phyloP scores from a whole-genome alignment of 2,888 invertebrate species.

The Cosmopolites sordidus region DNA sequence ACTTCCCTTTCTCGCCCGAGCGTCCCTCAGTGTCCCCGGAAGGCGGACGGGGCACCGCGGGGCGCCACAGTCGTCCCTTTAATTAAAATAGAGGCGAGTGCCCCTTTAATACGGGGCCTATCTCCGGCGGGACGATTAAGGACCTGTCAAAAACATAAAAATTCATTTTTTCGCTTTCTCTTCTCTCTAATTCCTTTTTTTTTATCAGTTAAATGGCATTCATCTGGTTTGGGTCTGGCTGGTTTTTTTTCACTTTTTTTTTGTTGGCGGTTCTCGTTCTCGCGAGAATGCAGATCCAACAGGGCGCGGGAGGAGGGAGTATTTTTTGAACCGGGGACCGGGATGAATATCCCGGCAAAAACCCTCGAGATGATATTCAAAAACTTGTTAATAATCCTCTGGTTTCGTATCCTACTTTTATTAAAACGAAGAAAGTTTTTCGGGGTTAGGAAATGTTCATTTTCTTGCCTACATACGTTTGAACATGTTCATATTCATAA shows the following conservation, averaged over 20 bases:
- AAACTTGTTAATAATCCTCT: no score
- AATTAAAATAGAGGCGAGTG: constrained; percentile 45
- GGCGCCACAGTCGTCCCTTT: constrained; percentile 36
- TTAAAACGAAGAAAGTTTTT: no score
- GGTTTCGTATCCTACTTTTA: no score
- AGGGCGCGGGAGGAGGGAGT: constrained; percentile 6
- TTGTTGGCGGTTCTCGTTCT: constrained; percentile 6
- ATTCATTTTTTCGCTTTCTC: constrained; percentile 51
- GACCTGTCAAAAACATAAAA: constrained; percentile 53
- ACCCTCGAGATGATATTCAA: no score
- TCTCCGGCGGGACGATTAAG: constrained; percentile 50
- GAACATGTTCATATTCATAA: no score
- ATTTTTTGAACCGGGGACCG: constrained; percentile 5
- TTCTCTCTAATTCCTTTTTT: constrained; percentile 51
- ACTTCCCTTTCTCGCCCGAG: no score
- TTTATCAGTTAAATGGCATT: constrained; percentile 52
- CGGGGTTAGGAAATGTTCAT: no score
- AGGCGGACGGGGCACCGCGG: constrained; percentile 14
- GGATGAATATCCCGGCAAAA: no score
- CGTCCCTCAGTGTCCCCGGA: neutral
- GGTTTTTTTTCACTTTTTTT: constrained; percentile 23
- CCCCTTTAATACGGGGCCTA: constrained; percentile 47
- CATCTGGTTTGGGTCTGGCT: constrained; percentile 43
- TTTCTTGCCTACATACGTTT: no score
- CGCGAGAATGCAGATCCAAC: constrained; percentile 19